A percentile compares a stretch with the other conserved stretches of the same genome.
Conservation (phyloP, 1,140 invertebrate species). For the Anoplophora glabripennis region DNA sequence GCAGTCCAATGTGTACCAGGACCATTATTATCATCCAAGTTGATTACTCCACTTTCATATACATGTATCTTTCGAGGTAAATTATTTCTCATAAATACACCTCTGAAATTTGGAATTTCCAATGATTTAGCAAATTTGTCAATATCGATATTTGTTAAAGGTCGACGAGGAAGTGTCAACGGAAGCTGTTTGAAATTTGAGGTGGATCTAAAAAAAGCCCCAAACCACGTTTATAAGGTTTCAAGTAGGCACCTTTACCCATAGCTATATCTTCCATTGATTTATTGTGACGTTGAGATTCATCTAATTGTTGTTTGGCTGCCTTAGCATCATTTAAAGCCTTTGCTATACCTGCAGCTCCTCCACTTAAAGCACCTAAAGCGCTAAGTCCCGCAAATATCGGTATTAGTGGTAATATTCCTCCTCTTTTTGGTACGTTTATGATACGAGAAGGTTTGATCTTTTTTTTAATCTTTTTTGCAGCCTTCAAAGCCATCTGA, state of each 20-base stretch:
- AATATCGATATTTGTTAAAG: conserved; percentile 35
- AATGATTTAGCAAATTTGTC: conserved; percentile 23
- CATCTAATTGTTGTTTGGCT: conserved; percentile 37
- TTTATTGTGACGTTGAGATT: conserved; percentile 42
- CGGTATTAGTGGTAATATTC: conserved; percentile 43
- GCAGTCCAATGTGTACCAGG: conserved; percentile 43
- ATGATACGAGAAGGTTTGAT: conserved; percentile 39
- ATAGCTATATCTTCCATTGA: conserved; percentile 42
- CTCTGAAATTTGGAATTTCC: conserved; percentile 40
- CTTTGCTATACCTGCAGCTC: conserved; percentile 41
- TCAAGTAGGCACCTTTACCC: conserved; percentile 43
- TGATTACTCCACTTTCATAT: conserved; percentile 41
- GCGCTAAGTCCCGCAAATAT: conserved; percentile 46
- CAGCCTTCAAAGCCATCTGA: conserved; percentile 15
- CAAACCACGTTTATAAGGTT: conserved; percentile 43
- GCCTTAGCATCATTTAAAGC: conserved; percentile 40
- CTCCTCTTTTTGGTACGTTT: conserved; percentile 44
- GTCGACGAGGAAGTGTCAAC: conserved; percentile 16
- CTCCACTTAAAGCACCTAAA: conserved; percentile 39
- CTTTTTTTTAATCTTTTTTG: conserved; percentile 19
- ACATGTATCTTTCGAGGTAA: conserved; percentile 11
- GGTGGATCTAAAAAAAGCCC: conserved; percentile 10
- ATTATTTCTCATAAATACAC: conserved; percentile 38
- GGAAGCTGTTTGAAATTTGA: conserved; percentile 21
- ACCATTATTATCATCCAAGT: conserved; percentile 37